Conservation (phyloP, 2,113 vertebrate genomes). For the Pleuronectes platessa region DNA sequence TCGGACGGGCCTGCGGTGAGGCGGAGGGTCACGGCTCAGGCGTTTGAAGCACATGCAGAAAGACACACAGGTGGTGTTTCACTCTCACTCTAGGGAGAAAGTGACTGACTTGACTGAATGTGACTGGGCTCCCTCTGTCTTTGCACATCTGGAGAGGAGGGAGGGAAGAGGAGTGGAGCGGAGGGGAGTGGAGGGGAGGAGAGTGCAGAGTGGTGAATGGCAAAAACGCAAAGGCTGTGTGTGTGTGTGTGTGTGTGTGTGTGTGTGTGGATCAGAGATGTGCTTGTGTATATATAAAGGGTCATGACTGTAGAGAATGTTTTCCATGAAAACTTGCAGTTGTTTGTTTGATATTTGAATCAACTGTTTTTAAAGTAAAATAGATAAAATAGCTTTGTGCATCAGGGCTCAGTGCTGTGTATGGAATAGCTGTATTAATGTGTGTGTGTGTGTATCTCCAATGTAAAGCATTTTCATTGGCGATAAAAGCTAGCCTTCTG, state of each 20-base stretch:
- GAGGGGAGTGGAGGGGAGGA: slow-evolving; percentile 13
- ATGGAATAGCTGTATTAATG: too few relatives aligned
- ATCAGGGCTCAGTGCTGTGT: too few relatives aligned
- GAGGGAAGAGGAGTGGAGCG: neutral
- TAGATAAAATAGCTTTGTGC: too few relatives aligned
- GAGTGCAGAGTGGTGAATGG: slow-evolving; percentile 29
- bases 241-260: slow-evolving; percentile 27
- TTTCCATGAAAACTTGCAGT: neutral
- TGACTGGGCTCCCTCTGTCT: slow-evolving; percentile 62
- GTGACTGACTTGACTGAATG: slow-evolving; percentile 51
- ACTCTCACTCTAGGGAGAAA: slow-evolving; percentile 68
- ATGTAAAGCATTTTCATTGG: too few relatives aligned
- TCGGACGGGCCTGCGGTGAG: slow-evolving; percentile 31
- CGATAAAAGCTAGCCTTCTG: neutral
- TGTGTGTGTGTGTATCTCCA: too few relatives aligned
- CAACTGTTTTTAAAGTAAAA: too few relatives aligned
- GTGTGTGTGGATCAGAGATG: too few relatives aligned
- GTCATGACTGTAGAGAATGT: neutral
- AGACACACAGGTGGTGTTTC: slow-evolving; percentile 73
- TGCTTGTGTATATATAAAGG: slow-evolving; percentile 17
- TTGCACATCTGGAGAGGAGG: slow-evolving; percentile 66
- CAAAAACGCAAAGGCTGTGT: slow-evolving; percentile 36
- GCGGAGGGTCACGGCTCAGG: slow-evolving; percentile 28
- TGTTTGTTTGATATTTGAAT: neutral
- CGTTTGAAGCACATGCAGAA: slow-evolving; percentile 53